phyloP scores from a whole-genome alignment of 2,797 vertebrate species.

The Dipus sagitta region DNA sequence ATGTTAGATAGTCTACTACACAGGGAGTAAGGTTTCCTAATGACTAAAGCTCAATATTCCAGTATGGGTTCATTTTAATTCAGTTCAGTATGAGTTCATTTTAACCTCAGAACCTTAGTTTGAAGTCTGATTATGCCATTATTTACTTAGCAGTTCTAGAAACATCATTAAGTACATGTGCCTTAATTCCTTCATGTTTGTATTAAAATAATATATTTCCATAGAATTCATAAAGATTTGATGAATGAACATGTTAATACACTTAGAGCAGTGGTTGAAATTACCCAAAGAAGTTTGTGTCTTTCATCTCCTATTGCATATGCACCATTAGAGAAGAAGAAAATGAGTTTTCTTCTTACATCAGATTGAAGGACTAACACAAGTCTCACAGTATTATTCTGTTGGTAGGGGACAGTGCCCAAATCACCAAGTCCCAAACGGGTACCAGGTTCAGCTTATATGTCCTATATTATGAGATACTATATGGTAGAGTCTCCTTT shows the following conservation, averaged over 20 bases:
- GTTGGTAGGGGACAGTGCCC: too few species aligned
- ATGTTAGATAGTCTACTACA: not conserved
- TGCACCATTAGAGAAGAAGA: not conserved
- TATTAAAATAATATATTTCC: not conserved
- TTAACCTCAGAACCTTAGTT: not conserved
- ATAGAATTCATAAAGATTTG: not conserved
- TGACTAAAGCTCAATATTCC: not conserved
- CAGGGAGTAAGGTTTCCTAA: not conserved
- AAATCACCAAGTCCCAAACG: too few species aligned
- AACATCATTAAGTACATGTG: not conserved
- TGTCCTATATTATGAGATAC: not conserved
- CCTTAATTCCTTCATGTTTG: not conserved
- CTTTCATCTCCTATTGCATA: not conserved
- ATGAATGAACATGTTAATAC: not conserved
- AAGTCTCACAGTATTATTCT: too few species aligned
- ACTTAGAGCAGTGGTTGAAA: not conserved
- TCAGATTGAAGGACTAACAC: too few species aligned
- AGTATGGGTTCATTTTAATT: not conserved
- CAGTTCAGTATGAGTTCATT: too few species aligned
- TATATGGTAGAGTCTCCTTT: not conserved
- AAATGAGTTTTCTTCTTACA: too few species aligned
- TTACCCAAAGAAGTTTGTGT: not conserved
- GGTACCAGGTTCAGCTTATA: too few species aligned
- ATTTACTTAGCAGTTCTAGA: not conserved
- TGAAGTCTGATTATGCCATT: not conserved